Base-by-base conservation (phyloP, 2,888 invertebrate species). In the Amorpha juglandis region DNA sequence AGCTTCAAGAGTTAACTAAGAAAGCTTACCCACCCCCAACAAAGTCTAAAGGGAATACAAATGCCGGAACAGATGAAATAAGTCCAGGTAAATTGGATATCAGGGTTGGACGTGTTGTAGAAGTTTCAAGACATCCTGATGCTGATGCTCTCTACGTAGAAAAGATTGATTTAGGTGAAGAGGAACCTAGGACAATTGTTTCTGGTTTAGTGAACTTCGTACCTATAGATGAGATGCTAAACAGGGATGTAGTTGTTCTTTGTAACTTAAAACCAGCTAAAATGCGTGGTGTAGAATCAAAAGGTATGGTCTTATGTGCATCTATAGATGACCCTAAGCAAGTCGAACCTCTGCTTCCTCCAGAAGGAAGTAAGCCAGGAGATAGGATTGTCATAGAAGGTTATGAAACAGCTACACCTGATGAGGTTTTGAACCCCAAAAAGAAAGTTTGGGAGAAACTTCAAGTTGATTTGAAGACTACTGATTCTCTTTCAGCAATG, bases 401-500 rank as follows among this genome's bases (percentile, higher is more conserved):
- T 33, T 97, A 96, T 86, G 96, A 96, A 87, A 87, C 86, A 66
- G 97, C 97, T 21, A 93, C 94, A 63, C 96, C 98, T 2, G 98
- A 98, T 89, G 96, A 96, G 38, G 96, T 97, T 70, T 91, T 99
- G 0, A 98, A 99, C 88, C 98, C 98, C 0, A 99, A 99, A 89
- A 99, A 99, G 91, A 99, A 99, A 94, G 94, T 98, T n/a, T 99
- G 98, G 98, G 98, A 98, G 78, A 98, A 98, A 87, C 87, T 98
- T 51, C 97, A 98, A 87, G 94, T 93, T 27, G 97, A 97, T 86
- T 93, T 97, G 27, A 95, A 96, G 83, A 96, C 96, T 0, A 96
- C 95, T 88, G 89, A 93, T 2, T 94, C 94, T 62, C 95, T 97
- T 69, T 85, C 96, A 71, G 98, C 98, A 62, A 96, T 96, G 64